Base-by-base conservation (phyloP, 2,888 invertebrate species). In the Macropis europaea region DNA sequence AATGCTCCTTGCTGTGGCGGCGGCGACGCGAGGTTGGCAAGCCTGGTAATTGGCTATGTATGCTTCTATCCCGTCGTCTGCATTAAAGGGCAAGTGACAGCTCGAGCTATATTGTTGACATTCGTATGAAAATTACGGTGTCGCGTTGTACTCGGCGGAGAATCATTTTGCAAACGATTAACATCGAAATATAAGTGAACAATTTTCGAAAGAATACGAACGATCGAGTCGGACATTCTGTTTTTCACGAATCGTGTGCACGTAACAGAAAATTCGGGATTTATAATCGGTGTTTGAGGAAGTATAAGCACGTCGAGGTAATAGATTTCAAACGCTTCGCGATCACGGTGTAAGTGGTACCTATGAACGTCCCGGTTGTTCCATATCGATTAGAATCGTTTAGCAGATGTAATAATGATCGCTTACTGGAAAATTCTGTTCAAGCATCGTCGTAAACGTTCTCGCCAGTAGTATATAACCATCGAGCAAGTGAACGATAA, bases 21-120 rank as follows among this genome's bases (percentile, higher is more conserved):
- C n/a, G 9, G 19, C 36, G 24, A 15, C 15, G 11, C 43, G n/a
- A 62, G 5, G 76, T 77, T 77, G 73, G 77, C 43, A 63, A 28
- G 30, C 69, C 70, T 77, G 76, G 11, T 53, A 63, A 63, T 63
- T 69, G 73, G 34, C 57, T 57, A 68, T 77, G 63, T 67, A 74
- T 71, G n/a, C n/a, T 63, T 71, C 72, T 62, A 60, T 70, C 50
- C 43, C 77, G 82, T 82, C 81, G 81, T 82, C 82, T 81, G 81
- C 81, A 82, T 79, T 69, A 66, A 75, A 69, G 67, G 70, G 71
- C 75, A 75, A 82, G 77, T 78, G 81, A 81, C 81, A 81, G 81
- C 64, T 76, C 78, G 48, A 59, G 50, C 68, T 76, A 64, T 66
- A 71, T 80, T 77, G 79, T 79, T 80, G 79, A 79, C 79, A 79